A percentile compares a stretch with the other conserved stretches of the same genome.
These are phyloP conservation scores for Ophthalmolycus amberensis DNA, from an alignment of 2,113 vertebrate species.

Conservation along the genomic window DNA sequence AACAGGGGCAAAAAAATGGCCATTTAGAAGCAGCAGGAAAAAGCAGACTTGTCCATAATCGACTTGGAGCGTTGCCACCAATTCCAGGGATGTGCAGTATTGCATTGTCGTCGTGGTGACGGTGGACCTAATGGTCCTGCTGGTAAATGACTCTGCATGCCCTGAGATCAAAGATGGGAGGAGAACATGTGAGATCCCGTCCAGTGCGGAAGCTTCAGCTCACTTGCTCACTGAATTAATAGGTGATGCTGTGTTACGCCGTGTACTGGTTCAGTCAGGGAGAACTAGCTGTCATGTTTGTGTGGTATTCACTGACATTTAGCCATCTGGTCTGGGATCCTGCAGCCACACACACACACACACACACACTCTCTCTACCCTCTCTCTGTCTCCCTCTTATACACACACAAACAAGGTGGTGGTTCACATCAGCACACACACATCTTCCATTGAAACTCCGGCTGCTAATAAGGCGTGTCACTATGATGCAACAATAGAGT, in stretches of 20 bases:
- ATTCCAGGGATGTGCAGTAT: not conserved
- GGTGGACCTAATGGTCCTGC: not conserved
- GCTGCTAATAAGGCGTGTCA: conserved; percentile 33
- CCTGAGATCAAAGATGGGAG: conserved; percentile 7
- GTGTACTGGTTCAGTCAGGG: conserved; percentile 43
- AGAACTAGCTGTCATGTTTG: conserved; percentile 61
- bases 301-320: conserved; percentile 81
- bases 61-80: not conserved
- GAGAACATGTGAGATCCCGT: not conserved
- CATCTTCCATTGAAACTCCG: conserved; percentile 26
- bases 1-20: conserved; percentile 1
- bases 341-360: conserved; percentile 25
- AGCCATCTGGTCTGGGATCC: conserved; percentile 73
- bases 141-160: not conserved
- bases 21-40: conserved; percentile 11
- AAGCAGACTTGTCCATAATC: conserved; percentile 22
- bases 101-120: not conserved
- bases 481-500: conserved; percentile 27
- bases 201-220: conserved; percentile 13
- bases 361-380: no score
- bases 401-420: conserved; percentile 9
- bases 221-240: conserved; percentile 40
- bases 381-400: conserved; percentile 16
- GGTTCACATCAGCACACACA: conserved; percentile 29
- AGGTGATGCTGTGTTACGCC: conserved; percentile 37